Conservation (phyloP, 2,888 invertebrate species). For the Argyresthia albistria region DNA sequence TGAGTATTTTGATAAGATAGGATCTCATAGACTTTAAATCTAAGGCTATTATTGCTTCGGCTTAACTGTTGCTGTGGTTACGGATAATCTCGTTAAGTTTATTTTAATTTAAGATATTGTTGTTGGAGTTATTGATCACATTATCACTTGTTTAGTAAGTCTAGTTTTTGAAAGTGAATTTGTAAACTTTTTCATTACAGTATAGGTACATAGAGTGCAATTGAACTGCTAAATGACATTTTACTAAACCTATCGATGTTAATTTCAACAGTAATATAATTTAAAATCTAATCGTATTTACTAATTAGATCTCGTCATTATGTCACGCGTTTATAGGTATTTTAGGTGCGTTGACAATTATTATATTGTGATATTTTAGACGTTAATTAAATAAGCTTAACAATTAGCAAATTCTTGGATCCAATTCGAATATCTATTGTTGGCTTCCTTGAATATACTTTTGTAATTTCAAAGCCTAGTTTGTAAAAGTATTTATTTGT, state of each 20-base stretch:
- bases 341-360: not conserved
- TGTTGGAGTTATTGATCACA: slow-evolving; percentile 10
- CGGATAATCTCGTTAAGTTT: slow-evolving; percentile 16
- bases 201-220: not conserved
- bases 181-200: not conserved
- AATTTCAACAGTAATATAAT: not conserved
- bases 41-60: slow-evolving; percentile 44
- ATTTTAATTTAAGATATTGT: slow-evolving; percentile 15
- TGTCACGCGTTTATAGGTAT: not conserved
- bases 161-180: not conserved
- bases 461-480: slow-evolving; percentile 53
- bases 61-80: slow-evolving; percentile 52
- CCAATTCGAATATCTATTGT: slow-evolving; percentile 1
- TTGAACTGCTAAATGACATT: not conserved
- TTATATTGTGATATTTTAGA: slow-evolving; percentile 6
- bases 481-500: slow-evolving; percentile 42
- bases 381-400: not conserved
- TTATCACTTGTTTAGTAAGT: not conserved
- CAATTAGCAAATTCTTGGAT: not conserved
- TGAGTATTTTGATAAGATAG: slow-evolving; percentile 23
- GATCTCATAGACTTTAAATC: slow-evolving; percentile 7
- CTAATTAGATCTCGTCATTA: slow-evolving; percentile 1
- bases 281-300: not conserved
- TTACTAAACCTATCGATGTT: not conserved
- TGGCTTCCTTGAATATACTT: slow-evolving; percentile 23